Evolutionary conservation across 2,797 vertebrate genomes (phyloP), one percentile per base, ranked within the genome.

Genomic region (Acrossocheilus fasciatus): DNA sequence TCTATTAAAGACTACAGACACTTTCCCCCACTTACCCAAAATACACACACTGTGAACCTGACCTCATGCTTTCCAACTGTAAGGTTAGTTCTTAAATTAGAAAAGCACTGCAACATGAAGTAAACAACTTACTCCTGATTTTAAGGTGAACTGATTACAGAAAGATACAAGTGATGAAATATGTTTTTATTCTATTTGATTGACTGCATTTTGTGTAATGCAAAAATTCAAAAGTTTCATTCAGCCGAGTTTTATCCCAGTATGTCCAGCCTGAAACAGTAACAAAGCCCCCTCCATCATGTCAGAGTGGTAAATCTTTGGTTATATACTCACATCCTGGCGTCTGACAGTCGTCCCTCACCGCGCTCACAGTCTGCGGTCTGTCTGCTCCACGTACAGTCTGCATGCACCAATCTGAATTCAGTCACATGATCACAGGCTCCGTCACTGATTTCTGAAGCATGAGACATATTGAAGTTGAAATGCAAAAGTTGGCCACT

Each of bases 251-350:
- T 39, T 2, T 23, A 64, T 45, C 0, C 0, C 23, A 59, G 41
- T 30, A 64, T 8, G 3, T 57, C 30, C 18, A 23, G 75, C 11
- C 34, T 4, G 39, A 30, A 59, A 30, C 39, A 26, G 41, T 80
- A 30, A 64, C n/a, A 45, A 57, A 59, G 18, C 18, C 15, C 45
- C 20, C 18, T n/a, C 41, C 36, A 30, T 30, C 5, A 64, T 30
- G 14, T 30, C 12, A 64, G 62, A 64, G 50, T 41, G 50, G n/a
- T 10, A 36, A 64, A 36, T 74, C 3, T 52, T 41, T 41, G 1
- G 11, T 52, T 47, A 20, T 8, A 7, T 90, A 96, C 95, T 95
- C 86, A 96, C 95, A 96, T 95, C 94, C 94, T 96, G 81, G 95
- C 95, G 72, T 94, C 90, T 0, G 95, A 96, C n/a, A 92, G 72